phyloP scores from a whole-genome alignment of 1,140 invertebrate genomes.

The Sitobion miscanthi region DNA sequence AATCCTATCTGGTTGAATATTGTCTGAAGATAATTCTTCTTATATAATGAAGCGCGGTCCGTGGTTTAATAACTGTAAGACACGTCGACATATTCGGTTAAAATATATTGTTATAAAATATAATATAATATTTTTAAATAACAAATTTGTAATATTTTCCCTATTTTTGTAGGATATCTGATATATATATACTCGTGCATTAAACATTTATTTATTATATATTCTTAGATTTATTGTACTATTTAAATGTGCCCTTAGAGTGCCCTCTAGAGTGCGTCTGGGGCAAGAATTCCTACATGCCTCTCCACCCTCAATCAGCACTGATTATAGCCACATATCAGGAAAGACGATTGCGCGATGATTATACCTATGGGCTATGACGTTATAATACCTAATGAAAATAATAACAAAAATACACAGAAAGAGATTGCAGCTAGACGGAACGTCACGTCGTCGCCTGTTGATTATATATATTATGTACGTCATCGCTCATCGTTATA shows the following conservation, averaged over 20 bases:
- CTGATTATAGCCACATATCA: background rate
- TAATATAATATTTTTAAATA: background rate
- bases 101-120: background rate
- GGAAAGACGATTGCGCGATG: background rate
- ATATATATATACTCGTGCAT: background rate
- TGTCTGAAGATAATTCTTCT: background rate
- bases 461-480: background rate
- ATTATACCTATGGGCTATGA: background rate
- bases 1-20: too few species aligned
- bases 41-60: background rate
- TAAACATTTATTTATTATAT: background rate
- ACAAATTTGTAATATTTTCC: background rate
- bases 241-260: background rate
- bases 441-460: background rate
- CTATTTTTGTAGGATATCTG: background rate
- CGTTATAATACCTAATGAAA: background rate
- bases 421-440: background rate
- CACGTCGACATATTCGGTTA: background rate
- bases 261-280: background rate
- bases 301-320: background rate
- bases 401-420: slow-evolving; percentile 3
- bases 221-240: background rate
- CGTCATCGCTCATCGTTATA: background rate
- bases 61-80: background rate
- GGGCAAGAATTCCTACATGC: background rate